Percentiles rank a stretch among this genome's conserved stretches.
Conservation (phyloP, 1,140 invertebrate genomes). For the Sweltsa coloradensis region DNA sequence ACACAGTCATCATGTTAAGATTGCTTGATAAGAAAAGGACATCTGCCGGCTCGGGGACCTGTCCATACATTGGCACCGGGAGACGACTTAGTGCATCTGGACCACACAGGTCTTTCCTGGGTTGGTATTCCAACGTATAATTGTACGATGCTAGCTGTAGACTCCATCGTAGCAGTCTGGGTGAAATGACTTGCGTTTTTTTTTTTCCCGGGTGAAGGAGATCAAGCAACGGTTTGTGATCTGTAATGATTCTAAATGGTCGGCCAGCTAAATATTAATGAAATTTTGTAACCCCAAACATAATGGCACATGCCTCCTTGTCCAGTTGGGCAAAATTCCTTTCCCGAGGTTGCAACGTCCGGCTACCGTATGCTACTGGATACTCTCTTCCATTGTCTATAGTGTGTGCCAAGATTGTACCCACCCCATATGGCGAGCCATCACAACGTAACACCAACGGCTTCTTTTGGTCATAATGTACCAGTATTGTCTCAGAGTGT, state of each 20-base stretch:
- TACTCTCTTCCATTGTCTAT: no score
- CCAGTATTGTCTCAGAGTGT: slow-evolving; percentile 16
- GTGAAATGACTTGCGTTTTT: slow-evolving; percentile 21
- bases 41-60: neutral
- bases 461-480: slow-evolving; percentile 20
- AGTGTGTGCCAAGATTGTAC: no score
- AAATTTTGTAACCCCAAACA: no score
- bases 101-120: slow-evolving; percentile 11
- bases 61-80: slow-evolving; percentile 13
- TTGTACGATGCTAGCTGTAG: slow-evolving; percentile 14
- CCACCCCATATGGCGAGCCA: slow-evolving; percentile 24
- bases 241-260: no score
- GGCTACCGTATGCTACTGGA: no score
- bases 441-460: slow-evolving; percentile 22
- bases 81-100: slow-evolving; percentile 16
- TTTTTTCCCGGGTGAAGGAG: slow-evolving; percentile 19
- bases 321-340: no score
- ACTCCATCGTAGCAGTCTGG: slow-evolving; percentile 15
- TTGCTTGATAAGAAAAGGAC: no score
- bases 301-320: no score
- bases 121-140: slow-evolving; percentile 15
- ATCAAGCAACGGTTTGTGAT: slow-evolving; percentile 26
- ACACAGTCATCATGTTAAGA: slow-evolving; percentile 4
- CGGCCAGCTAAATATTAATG: no score
- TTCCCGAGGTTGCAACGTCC: no score